phyloP scores from a whole-genome alignment of 2,888 invertebrate genomes.

The Trissolcus brochymenae region DNA sequence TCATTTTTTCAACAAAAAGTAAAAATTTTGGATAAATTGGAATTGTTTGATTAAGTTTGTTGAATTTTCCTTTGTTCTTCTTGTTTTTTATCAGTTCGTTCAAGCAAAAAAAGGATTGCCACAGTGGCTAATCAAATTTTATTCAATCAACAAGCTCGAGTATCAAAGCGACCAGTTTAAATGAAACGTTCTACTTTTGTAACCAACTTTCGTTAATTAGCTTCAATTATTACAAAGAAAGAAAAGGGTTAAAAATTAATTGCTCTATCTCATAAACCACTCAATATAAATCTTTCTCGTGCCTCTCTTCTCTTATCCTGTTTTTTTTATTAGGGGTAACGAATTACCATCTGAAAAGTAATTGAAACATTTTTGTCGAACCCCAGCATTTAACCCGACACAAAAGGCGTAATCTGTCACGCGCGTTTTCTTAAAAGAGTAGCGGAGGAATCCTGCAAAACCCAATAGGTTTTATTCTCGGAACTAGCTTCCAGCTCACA shows the following conservation, averaged over 20 bases:
- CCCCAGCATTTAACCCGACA: conserved; percentile 46
- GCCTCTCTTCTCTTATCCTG: too few species aligned
- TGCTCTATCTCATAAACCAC: too few species aligned
- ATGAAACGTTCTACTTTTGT: conserved; percentile 6
- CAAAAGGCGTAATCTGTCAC: conserved; percentile 46
- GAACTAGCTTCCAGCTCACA: conserved; percentile 45
- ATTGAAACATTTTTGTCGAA: conserved; percentile 43
- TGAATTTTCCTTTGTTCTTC: too few species aligned
- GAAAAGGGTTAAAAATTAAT: too few species aligned
- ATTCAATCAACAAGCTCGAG: conserved; percentile 1
- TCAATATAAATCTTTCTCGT: neutral
- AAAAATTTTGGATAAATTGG: too few species aligned
- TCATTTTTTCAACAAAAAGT: too few species aligned
- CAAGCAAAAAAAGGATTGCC: conserved; percentile 1
- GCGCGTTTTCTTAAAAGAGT: conserved; percentile 30
- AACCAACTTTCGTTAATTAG: conserved; percentile 4
- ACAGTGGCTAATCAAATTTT: conserved; percentile 2
- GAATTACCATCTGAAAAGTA: conserved; percentile 19
- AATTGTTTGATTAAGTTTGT: too few species aligned
- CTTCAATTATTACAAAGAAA: too few species aligned
- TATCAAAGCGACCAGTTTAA: conserved; percentile 8
- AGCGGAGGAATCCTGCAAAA: conserved; percentile 30
- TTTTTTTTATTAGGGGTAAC: conserved; percentile 1
- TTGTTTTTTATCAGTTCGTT: neutral
- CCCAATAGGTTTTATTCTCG: conserved; percentile 42